Conservation (phyloP, 2,888 invertebrate species). For the Caenorhabditis drosophilae region DNA sequence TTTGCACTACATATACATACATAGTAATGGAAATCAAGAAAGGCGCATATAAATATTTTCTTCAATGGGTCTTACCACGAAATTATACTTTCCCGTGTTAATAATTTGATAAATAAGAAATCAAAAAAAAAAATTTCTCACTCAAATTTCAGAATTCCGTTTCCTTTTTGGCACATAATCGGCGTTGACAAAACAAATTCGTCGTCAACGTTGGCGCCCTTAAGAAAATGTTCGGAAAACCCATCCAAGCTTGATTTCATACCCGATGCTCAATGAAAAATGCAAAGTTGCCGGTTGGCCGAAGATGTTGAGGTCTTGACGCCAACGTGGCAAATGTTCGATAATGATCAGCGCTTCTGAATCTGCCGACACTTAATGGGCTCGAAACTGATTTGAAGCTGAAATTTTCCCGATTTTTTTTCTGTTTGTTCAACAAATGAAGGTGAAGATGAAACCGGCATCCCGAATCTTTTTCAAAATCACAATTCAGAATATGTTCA, state of each 20-base stretch:
- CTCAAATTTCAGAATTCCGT: conserved; percentile 57
- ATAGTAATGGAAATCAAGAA: too few species aligned
- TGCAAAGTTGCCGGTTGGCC: conserved; percentile 48
- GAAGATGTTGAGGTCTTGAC: conserved; percentile 17
- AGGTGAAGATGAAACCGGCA: conserved; percentile 17
- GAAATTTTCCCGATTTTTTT: conserved; percentile 1
- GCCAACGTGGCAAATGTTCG: conserved; percentile 34
- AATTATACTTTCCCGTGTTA: too few species aligned
- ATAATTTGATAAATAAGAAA: too few species aligned
- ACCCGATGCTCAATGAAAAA: conserved; percentile 50
- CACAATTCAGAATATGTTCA: conserved; percentile 31
- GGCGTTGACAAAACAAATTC: conserved; percentile 55
- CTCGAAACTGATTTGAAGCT: conserved; percentile 42
- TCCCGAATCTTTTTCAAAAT: conserved; percentile 38
- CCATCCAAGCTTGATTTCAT: conserved; percentile 5
- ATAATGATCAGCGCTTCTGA: conserved; percentile 36
- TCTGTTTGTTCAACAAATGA: not conserved
- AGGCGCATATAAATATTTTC: too few species aligned
- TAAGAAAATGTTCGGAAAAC: not conserved
- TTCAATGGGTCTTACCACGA: too few species aligned
- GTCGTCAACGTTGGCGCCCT: conserved; percentile 38
- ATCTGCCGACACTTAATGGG: conserved; percentile 31
- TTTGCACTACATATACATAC: too few species aligned
- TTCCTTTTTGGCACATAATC: conserved; percentile 58
- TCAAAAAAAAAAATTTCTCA: conserved; percentile 9